Evolutionary conservation across 2,888 invertebrate genomes (phyloP).

Genomic region (Cyclophora punctaria): DNA sequence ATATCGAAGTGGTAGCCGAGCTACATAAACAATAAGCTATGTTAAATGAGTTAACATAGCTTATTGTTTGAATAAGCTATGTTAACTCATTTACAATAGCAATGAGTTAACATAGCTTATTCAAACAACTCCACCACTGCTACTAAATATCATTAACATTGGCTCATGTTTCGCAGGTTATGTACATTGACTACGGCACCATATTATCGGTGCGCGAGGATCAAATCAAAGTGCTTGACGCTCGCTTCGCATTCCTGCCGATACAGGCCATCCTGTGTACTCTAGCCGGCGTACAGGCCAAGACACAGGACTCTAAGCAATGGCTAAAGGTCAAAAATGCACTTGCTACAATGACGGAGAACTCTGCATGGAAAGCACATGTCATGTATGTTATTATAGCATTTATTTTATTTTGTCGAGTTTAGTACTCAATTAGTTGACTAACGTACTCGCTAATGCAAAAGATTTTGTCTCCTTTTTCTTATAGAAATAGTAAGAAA

Average conservation of each 20-base stretch:
- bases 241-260: constrained; percentile 68
- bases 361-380: constrained; percentile 34
- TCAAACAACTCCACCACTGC: too few species aligned
- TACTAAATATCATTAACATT: too few species aligned
- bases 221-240: constrained; percentile 71
- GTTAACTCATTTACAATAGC: too few species aligned
- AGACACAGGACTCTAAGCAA: constrained; percentile 21
- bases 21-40: too few species aligned
- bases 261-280: constrained; percentile 73
- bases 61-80: too few species aligned
- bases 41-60: too few species aligned
- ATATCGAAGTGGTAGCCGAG: too few species aligned
- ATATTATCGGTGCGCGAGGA: constrained; percentile 63
- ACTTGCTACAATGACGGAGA: constrained; percentile 28
- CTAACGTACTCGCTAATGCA: too few species aligned
- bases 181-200: constrained; percentile 82
- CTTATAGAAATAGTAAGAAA: too few species aligned
- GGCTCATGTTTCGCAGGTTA: constrained; percentile 47
- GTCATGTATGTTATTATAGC: constrained; percentile 39
- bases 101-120: too few species aligned
- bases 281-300: constrained; percentile 56
- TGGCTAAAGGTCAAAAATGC: constrained; percentile 39
- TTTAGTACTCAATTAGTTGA: too few species aligned
- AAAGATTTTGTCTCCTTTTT: too few species aligned
- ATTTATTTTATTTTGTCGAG: not conserved